Evolutionary conservation across 2,797 vertebrate genomes (phyloP).

Genomic region (Oryzias dopingdopingensis): DNA sequence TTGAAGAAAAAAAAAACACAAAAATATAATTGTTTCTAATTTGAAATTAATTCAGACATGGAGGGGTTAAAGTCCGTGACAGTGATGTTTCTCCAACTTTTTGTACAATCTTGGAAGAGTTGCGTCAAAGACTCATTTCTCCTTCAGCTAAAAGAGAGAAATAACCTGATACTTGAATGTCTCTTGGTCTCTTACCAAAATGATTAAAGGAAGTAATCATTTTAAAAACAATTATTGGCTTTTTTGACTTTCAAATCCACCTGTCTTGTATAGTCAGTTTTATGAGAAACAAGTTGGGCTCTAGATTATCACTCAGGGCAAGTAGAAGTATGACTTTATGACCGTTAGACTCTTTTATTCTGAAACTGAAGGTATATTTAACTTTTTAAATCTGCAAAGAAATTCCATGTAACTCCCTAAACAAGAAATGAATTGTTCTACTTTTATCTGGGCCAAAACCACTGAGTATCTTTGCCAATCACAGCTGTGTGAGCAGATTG

Average conservation of each 20-base stretch:
- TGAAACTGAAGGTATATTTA: constrained; percentile 17
- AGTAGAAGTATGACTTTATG: constrained; percentile 10
- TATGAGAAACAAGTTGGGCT: constrained; percentile 18
- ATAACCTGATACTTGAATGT: too few relatives aligned
- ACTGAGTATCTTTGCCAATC: constrained; percentile 73
- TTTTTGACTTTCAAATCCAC: constrained; percentile 29
- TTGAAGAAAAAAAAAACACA: too few relatives aligned
- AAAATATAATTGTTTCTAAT: too few relatives aligned
- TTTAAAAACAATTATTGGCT: not conserved
- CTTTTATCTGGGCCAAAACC: constrained; percentile 60
- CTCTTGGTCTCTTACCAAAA: too few relatives aligned
- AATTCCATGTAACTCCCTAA: constrained; percentile 21
- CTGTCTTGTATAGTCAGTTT: constrained; percentile 14
- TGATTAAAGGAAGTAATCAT: too few relatives aligned
- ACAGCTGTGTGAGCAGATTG: constrained; percentile 78
- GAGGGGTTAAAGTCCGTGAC: too few relatives aligned
- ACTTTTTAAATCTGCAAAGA: constrained; percentile 21
- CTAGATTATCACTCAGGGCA: constrained; percentile 11
- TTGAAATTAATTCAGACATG: too few relatives aligned
- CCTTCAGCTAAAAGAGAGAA: too few relatives aligned
- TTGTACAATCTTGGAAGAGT: too few relatives aligned
- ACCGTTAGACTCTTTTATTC: constrained; percentile 14
- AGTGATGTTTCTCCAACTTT: too few relatives aligned
- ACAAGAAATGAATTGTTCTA: constrained; percentile 62
- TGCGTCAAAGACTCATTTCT: too few relatives aligned